Percentiles rank a stretch among this genome's conserved stretches.
Conservation (phyloP, 2,888 invertebrate genomes). For the Noctua janthina region DNA sequence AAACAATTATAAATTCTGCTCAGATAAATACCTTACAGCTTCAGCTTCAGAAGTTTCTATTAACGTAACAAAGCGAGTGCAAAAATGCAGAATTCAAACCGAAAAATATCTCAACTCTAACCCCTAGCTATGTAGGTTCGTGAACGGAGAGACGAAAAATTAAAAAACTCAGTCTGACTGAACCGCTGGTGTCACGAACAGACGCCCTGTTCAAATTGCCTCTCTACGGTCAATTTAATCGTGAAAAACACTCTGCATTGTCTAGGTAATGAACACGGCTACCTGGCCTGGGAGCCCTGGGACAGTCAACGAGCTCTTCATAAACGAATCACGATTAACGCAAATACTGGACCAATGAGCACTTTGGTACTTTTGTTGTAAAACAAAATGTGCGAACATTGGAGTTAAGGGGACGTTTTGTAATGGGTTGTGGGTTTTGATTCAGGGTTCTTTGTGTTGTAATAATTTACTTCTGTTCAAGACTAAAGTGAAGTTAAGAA, state of each 20-base stretch:
- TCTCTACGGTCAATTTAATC: constrained; percentile 88
- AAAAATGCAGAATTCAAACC: background rate
- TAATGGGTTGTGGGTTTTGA: background rate
- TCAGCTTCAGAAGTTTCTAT: background rate
- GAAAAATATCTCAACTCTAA: constrained; percentile 6
- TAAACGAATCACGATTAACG: constrained; percentile 70
- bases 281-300: constrained; percentile 69
- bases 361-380: constrained; percentile 39
- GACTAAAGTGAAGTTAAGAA: background rate
- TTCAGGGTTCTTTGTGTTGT: background rate
- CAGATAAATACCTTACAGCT: background rate
- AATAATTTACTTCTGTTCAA: background rate
- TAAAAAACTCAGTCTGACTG: constrained; percentile 83
- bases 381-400: constrained; percentile 18
- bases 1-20: background rate
- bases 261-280: constrained; percentile 84
- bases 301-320: constrained; percentile 74
- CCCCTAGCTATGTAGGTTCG: constrained; percentile 25
- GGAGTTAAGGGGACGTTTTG: constrained; percentile 3
- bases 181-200: constrained; percentile 85
- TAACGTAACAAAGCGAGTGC: background rate
- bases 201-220: constrained; percentile 85
- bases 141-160: constrained; percentile 81
- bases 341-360: constrained; percentile 56
- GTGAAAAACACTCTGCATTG: constrained; percentile 88